Evolutionary conservation across 2,888 invertebrate genomes (phyloP).

Genomic region (Apotomis capreana): DNA sequence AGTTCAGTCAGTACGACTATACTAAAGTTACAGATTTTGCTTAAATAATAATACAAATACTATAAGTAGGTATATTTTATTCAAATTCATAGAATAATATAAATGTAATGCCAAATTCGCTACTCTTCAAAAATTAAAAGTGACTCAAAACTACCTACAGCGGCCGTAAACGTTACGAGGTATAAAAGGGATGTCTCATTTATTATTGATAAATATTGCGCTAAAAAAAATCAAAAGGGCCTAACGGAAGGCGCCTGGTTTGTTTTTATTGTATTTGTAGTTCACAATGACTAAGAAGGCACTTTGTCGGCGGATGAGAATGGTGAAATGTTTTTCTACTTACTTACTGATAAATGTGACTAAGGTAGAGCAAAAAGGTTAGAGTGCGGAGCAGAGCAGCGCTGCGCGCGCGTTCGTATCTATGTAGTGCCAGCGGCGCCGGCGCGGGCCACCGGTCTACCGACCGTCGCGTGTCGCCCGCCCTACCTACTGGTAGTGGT

Average conservation of each 20-base stretch:
- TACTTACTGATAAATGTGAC: conserved; percentile 47
- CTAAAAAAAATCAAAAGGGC: conserved; percentile 67
- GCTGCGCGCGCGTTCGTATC: background rate
- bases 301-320: conserved; percentile 64
- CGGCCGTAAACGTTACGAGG: conserved; percentile 68
- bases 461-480: no score
- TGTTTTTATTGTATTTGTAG: conserved; percentile 73
- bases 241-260: conserved; percentile 80
- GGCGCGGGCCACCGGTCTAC: background rate
- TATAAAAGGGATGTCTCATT: conserved; percentile 82
- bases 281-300: conserved; percentile 59
- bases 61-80: conserved; percentile 24
- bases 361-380: conserved; percentile 45
- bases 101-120: background rate
- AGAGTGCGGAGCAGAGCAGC: background rate
- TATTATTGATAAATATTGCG: conserved; percentile 83
- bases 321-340: conserved; percentile 51
- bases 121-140: conserved; percentile 1
- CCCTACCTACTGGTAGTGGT: no score
- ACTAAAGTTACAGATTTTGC: no score
- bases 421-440: background rate
- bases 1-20: no score
- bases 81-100: no score
- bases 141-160: conserved; percentile 52
- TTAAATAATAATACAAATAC: no score